Evolutionary conservation across 2,888 invertebrate genomes (phyloP).

Genomic region (Ferdinandea cuprea): DNA sequence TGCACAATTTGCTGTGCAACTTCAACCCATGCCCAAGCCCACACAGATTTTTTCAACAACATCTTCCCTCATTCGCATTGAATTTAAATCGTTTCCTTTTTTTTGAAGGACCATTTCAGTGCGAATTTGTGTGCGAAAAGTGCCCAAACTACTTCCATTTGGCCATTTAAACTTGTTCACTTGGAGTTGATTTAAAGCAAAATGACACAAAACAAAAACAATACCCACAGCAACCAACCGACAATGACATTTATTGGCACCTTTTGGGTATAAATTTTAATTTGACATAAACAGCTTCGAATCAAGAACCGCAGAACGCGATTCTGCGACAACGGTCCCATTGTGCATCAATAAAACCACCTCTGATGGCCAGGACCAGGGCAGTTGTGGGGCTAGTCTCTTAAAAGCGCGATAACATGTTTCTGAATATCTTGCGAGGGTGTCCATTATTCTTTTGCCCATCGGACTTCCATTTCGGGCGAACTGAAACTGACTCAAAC

Average conservation of each 20-base stretch:
- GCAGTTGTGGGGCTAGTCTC: background rate
- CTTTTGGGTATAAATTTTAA: conserved; percentile 72
- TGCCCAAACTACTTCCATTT: conserved; percentile 39
- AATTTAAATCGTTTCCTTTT: conserved; percentile 8
- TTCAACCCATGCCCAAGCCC: background rate
- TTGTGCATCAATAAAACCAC: conserved; percentile 54
- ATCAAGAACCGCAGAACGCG: conserved; percentile 33
- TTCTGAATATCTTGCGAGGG: conserved; percentile 63
- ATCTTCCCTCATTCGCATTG: conserved; percentile 7
- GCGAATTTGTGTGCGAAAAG: conserved; percentile 51
- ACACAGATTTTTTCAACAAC: background rate
- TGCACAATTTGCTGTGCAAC: no score
- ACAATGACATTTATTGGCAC: conserved; percentile 70
- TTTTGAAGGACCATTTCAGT: conserved; percentile 37
- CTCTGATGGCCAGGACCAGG: conserved; percentile 1
- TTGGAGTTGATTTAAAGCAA: background rate
- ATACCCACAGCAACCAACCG: conserved; percentile 2
- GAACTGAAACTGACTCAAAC: conserved; percentile 52
- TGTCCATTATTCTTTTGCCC: conserved; percentile 58
- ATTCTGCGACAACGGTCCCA: conserved; percentile 20
- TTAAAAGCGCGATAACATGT: conserved; percentile 42
- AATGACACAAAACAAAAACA: conserved; percentile 3
- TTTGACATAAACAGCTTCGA: conserved; percentile 69
- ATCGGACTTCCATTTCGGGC: conserved; percentile 41
- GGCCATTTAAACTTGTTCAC: conserved; percentile 46